Evolutionary conservation across 2,113 vertebrate species (phyloP).

Genomic region (Oxyura jamaicensis): DNA sequence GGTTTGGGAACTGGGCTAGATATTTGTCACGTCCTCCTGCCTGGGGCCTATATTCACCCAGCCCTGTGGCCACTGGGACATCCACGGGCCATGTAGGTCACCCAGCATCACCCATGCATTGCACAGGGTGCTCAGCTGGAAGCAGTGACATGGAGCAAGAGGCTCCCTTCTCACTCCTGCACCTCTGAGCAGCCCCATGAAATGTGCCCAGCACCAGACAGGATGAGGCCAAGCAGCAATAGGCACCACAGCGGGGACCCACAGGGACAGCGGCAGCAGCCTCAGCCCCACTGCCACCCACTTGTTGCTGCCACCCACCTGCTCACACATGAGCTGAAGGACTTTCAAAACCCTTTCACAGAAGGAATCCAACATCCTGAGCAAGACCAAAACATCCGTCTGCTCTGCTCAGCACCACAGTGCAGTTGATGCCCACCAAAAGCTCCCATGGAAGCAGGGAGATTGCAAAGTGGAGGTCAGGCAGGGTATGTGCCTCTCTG

Average conservation of each 20-base stretch:
- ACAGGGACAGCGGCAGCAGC: fast-evolving
- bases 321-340: not conserved
- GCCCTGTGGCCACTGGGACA: not conserved
- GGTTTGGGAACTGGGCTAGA: not conserved
- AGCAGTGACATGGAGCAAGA: fast-evolving
- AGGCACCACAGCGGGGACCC: not conserved
- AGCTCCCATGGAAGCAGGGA: not conserved
- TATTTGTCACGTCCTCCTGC: not conserved
- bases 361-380: not conserved
- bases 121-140: not conserved
- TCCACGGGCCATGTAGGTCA: not conserved
- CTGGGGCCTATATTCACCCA: not conserved
- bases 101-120: fast-evolving
- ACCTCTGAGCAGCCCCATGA: not conserved
- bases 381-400: not conserved
- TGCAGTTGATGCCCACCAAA: not conserved
- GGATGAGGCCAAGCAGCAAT: not conserved
- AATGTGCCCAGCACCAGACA: too few species aligned
- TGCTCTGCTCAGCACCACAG: not conserved
- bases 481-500: not conserved
- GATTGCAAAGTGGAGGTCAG: not conserved
- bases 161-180: not conserved
- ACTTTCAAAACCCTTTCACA: not conserved
- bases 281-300: not conserved
- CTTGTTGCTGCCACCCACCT: not conserved